Evolutionary conservation across 1,140 invertebrate genomes (phyloP), one percentile per base, ranked within the genome.

Genomic region (Pissodes strobi): DNA sequence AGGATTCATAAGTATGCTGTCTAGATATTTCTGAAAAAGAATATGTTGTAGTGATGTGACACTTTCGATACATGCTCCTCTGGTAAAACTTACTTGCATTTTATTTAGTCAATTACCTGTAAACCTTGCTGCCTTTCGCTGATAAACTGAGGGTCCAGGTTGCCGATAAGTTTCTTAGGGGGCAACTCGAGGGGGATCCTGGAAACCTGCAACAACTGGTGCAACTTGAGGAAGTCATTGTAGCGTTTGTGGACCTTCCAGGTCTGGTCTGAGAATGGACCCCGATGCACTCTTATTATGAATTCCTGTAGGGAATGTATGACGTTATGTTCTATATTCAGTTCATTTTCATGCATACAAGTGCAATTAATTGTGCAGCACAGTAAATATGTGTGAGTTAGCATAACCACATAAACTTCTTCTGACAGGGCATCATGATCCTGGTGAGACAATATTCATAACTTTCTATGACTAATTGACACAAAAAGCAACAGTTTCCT

Each of bases 101-200:
- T 6, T 17, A 10, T 67, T 57, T 49, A 27, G 9, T 27, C 3
- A 27, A 18, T n/a, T 76, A 92, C 90, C 84, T 95, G 92, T 76
- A 96, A 82, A 64, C 87, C 90, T 79, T 87, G 82, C 82, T 92
- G 90, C 79, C 93, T 84, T 79, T 92, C 90, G 80, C 90, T 90
- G 82, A 96, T 86, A 82, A 96, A 95, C 69, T 93, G 90, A 77
- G 91, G 87, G 75, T 92, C 90, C 87, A 94, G 92, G 75, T 96
- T 96, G 72, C 93, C 93, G 83, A 95, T 91, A 74, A 93, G 86
- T 80, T 88, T 92, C 80, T 95, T 95, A 69, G 91, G 91, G 66
- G 93, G 93, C 64, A 96, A 80, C 21, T 87, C 86, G 71, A 94
- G 79, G 12, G 87, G 85, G 74, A 92, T 82, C 69, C 89, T 87